Evolutionary conservation across 2,888 invertebrate species (phyloP).

Genomic region (Meiosimyza platycephala): DNA sequence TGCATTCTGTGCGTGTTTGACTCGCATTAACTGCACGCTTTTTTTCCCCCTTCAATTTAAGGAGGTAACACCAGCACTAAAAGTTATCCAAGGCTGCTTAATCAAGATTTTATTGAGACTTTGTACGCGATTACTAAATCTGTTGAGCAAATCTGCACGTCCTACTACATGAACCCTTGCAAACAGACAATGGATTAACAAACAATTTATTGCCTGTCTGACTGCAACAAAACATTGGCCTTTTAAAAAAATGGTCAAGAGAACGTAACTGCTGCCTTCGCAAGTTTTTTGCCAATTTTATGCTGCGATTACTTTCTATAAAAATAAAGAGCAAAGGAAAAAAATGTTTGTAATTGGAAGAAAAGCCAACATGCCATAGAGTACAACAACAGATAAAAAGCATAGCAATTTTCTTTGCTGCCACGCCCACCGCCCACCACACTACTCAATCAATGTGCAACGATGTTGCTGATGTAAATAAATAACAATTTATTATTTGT

Average conservation of each 20-base stretch:
- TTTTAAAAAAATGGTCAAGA: no score
- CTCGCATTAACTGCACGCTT: slow-evolving; percentile 14
- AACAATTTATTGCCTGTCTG: slow-evolving; percentile 30
- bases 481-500: slow-evolving; percentile 62
- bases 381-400: not conserved
- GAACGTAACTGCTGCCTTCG: not conserved
- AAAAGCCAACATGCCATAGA: not conserved
- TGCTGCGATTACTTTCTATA: slow-evolving; percentile 2
- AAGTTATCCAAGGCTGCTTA: slow-evolving; percentile 12
- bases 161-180: not conserved
- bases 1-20: slow-evolving; percentile 20
- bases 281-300: not conserved
- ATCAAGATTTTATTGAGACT: slow-evolving; percentile 40
- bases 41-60: not conserved
- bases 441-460: slow-evolving; percentile 25
- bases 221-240: no score
- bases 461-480: slow-evolving; percentile 52
- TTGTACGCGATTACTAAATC: slow-evolving; percentile 36
- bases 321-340: not conserved
- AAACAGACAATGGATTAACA: no score
- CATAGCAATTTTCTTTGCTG: slow-evolving; percentile 1
- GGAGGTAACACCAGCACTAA: not conserved
- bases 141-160: not conserved
- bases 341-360: not conserved
- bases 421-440: slow-evolving; percentile 30